Base-by-base conservation (phyloP, 1,140 invertebrate genomes). In the Acyrthosiphon pisum region DNA sequence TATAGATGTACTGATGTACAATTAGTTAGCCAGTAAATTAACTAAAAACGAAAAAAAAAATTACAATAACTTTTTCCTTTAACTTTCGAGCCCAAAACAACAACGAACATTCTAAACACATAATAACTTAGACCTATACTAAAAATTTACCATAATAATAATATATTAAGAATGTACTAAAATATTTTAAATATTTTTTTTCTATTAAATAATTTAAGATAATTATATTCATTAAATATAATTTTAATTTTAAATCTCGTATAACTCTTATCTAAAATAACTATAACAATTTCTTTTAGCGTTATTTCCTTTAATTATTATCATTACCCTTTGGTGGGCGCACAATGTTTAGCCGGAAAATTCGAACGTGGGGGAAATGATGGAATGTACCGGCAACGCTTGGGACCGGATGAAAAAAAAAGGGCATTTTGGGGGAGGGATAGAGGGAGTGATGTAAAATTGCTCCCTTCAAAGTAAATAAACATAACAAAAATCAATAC, bases 211-310 rank as follows among this genome's bases (percentile, higher is more conserved):
- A 93, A 93, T 93, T 93, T 93, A 93, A 93, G 91, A 93, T 93
- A 93, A 93, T 90, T 56, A 68, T 90, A 68, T 93, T 93, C 26
- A 86, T 93, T 93, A 93, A 76, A 93, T 86, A 93, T 93, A 93
- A 93, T 93, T 92, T 93, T 56, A 93, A 93, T 93, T 86, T 93
- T 93, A 83, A 86, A 93, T 93, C 68, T 92, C 76, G 68, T 93
- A 93, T 93, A 93, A 93, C 91, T 93, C 81, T 93, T 93, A 93
- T 93, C 91, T 93, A 93, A 93, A 93, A 93, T 93, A 93, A 93
- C 91, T 93, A 93, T 93, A 93, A 93, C 91, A 93, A 93, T 93
- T 93, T 93, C 35, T 93, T 90, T 90, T 90, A 90, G 89, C 89
- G 89, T 90, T 60, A 90, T 90, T 90, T 90, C 89, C 53, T 68